Evolutionary conservation across 2,113 vertebrate genomes (phyloP), one percentile per base, ranked within the genome.

Genomic region (Leiothrix lutea): DNA sequence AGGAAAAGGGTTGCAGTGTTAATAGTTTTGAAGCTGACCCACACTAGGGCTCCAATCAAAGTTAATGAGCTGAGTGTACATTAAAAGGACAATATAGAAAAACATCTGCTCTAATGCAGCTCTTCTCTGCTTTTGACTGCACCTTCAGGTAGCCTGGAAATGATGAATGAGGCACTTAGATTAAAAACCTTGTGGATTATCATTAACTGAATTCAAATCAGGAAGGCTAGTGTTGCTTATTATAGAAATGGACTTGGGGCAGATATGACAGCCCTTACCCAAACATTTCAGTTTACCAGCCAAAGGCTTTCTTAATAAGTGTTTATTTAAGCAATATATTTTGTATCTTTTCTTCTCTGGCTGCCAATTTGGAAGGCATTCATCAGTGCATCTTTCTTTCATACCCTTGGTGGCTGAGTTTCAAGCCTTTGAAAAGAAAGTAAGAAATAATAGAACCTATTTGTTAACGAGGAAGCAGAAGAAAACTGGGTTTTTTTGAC

Each of bases 131-230:
- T 95, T 96, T 36, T 75, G 73, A 75, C 88, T 91, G 86, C 61
- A 73, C 70, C 88, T 95, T 45, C 86, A 94, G 83, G 66, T 88
- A 91, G 82, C 1, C 35, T 82, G 64, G 73, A 79, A 81, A 94
- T 96, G 83, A 95, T 85, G 70, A 79, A 96, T 73, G 85, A 95
- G 69, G 35, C 77, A 50, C 73, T 90, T 64, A 86, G 58, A 82
- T 90, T 88, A 78, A 79, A 85, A 45, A 66, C 66, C 50, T 29
- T 62, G 53, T 67, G 42, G 28, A 31, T 81, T 84, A 65, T 85
- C 75, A 61, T 83, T 80, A 89, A 64, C n/a, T 90, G 60, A 78
- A 86, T 87, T 92, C 42, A 67, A 69, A 88, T 86, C 86, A 54
- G 73, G 48, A 69, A 36, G 61, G 48, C 17, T 29, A 47, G 31